Percentiles rank a stretch among this genome's conserved stretches.
Conservation (phyloP, 2,113 vertebrate genomes). For the Petaurus breviceps region DNA sequence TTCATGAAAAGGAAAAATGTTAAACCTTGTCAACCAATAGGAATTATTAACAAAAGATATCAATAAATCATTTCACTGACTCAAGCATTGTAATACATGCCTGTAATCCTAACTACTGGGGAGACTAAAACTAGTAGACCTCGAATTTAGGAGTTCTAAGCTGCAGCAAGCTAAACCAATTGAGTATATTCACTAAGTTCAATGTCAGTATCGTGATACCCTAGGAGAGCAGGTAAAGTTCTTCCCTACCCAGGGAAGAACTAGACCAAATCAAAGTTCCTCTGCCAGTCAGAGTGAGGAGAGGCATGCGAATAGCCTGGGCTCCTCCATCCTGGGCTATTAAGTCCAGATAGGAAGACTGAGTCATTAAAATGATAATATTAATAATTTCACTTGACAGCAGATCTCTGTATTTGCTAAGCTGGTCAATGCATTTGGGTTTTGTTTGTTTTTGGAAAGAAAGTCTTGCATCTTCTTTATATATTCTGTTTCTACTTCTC, state of each 20-base stretch:
- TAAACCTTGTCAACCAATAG: neutral
- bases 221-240: neutral
- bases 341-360: neutral
- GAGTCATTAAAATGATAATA: neutral
- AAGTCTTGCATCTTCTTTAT: neutral
- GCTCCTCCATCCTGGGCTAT: neutral
- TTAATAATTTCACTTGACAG: neutral
- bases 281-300: neutral
- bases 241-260: neutral
- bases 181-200: neutral
- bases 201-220: neutral
- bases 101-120: neutral
- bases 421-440: neutral
- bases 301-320: neutral
- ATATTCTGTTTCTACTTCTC: neutral
- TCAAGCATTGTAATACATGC: neutral
- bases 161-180: neutral
- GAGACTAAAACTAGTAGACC: neutral
- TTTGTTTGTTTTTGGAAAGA: neutral
- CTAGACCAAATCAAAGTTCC: neutral
- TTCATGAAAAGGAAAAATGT: conserved; percentile 11
- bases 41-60: neutral
- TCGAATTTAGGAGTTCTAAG: neutral
- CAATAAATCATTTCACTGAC: neutral
- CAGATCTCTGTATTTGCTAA: neutral